Evolutionary conservation across 2,797 vertebrate species (phyloP).

Genomic region (Gouania willdenowi): DNA sequence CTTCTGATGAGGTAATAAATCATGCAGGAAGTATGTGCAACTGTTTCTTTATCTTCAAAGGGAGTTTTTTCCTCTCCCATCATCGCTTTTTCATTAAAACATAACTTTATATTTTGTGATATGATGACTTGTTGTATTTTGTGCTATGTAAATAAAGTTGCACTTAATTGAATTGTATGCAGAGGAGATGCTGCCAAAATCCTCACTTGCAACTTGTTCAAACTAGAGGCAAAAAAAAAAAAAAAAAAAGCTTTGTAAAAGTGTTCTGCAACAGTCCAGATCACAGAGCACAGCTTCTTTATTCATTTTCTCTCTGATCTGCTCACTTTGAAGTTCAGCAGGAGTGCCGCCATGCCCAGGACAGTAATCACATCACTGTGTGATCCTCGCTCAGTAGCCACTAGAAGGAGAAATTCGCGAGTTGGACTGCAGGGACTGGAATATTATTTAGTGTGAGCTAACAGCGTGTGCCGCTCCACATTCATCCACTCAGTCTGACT

Average conservation of each 20-base stretch:
- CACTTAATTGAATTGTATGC: too few relatives aligned
- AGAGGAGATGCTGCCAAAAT: slow-evolving; percentile 6
- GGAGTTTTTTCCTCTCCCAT: too few relatives aligned
- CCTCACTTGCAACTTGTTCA: slow-evolving; percentile 35
- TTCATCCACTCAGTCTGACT: slow-evolving; percentile 62
- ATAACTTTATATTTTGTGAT: too few relatives aligned
- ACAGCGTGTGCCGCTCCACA: slow-evolving; percentile 40
- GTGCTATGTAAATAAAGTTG: too few relatives aligned
- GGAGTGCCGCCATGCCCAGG: slow-evolving; percentile 54
- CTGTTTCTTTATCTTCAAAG: too few relatives aligned
- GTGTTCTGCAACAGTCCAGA: slow-evolving; percentile 47
- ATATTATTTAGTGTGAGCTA: slow-evolving; percentile 67
- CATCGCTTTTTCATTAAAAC: too few relatives aligned
- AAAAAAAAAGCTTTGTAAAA: slow-evolving; percentile 16
- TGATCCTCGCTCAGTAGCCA: slow-evolving; percentile 61
- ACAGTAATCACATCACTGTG: slow-evolving; percentile 76
- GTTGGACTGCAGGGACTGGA: slow-evolving; percentile 50
- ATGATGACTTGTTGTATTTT: too few relatives aligned
- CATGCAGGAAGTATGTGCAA: neutral
- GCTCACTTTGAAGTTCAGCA: slow-evolving; percentile 70
- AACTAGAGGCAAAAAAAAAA: slow-evolving; percentile 18
- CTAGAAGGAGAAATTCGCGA: slow-evolving; percentile 67
- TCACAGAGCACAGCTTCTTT: slow-evolving; percentile 30
- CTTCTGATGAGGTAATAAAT: slow-evolving; percentile 19
- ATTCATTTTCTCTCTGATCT: slow-evolving; percentile 44